Evolutionary conservation across 1,140 invertebrate genomes (phyloP), one percentile per base, ranked within the genome.

Genomic region (Archivesica marissinica): DNA sequence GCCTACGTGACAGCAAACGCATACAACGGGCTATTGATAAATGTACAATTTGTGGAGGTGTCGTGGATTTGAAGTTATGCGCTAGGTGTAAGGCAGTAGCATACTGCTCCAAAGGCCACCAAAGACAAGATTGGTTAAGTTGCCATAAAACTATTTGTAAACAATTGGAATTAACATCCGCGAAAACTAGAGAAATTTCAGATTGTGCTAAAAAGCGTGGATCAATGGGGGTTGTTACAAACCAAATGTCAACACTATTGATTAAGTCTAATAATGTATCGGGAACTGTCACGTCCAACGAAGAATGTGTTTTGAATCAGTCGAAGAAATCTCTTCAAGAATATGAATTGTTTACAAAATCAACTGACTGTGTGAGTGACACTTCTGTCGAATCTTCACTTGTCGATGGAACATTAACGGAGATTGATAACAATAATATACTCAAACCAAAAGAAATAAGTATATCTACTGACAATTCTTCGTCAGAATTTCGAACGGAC

Each of bases 71-170:
- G 30, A 83, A 83, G 44, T 38, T 74, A 20, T 83, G 80, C 50
- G 44, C 80, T 25, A 61, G 96, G 80, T 97, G 97, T 94, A 95
- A 96, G 88, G 94, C 92, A 81, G 95, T 95, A 81, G 96, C 96
- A 94, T 97, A 97, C 93, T 97, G 97, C 93, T 96, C 95, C 56
- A 96, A 96, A 89, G 96, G 96, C 86, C 97, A 97, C 92, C 97
- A 97, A 93, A 95, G 95, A 76, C 91, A 95, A 82, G 96, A 97
- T 88, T 97, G 97, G 97, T 95, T 96, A 87, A 94, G 94, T 77
- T n/a, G n/a, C n/a, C 97, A 97, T 91, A 96, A 96, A 93, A 88
- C 94, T 74, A 56, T 88, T 68, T 94, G 93, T 61, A 92, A 89
- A 25, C 81, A 35, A 28, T 33, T 33, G 17, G 35, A 47, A 64